These are phyloP conservation scores for Xenopus laevis DNA, from an alignment of 2,113 vertebrate species.

Conservation along the genomic window DNA sequence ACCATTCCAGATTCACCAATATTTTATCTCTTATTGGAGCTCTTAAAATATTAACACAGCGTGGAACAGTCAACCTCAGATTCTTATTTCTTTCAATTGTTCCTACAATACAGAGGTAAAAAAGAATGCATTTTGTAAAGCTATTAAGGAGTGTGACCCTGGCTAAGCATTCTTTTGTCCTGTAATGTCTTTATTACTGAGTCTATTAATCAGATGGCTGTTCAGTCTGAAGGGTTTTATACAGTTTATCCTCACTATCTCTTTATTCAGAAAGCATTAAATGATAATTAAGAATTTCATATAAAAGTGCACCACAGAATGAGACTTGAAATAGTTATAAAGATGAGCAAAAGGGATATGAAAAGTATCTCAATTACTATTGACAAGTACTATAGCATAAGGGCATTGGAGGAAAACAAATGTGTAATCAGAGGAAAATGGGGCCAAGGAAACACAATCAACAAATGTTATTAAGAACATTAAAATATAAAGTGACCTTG, in stretches of 20 bases:
- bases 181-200: conserved; percentile 59
- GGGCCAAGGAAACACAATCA: conserved; percentile 96
- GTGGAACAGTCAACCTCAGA: conserved; percentile 51
- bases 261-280: conserved; percentile 69
- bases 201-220: conserved; percentile 66
- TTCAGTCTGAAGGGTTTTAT: conserved; percentile 58
- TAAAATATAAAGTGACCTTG: neutral
- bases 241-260: conserved; percentile 57
- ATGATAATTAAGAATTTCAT: conserved; percentile 80
- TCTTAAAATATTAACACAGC: conserved; percentile 26
- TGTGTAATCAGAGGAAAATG: conserved; percentile 95
- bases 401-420: conserved; percentile 95
- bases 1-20: neutral
- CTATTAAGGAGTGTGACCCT: conserved; percentile 62
- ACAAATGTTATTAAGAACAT: conserved; percentile 44
- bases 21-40: conserved; percentile 4
- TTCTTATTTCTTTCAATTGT: conserved; percentile 62
- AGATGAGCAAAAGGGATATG: conserved; percentile 47
- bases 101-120: conserved; percentile 51
- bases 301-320: conserved; percentile 49
- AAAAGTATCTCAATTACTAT: conserved; percentile 78
- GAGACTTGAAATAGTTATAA: conserved; percentile 68
- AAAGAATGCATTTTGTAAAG: conserved; percentile 56
- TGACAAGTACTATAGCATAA: conserved; percentile 85
- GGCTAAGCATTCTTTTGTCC: conserved; percentile 51